These are phyloP conservation scores for Anthoscopus minutus DNA, from an alignment of 2,113 vertebrate species.

Conservation along the genomic window DNA sequence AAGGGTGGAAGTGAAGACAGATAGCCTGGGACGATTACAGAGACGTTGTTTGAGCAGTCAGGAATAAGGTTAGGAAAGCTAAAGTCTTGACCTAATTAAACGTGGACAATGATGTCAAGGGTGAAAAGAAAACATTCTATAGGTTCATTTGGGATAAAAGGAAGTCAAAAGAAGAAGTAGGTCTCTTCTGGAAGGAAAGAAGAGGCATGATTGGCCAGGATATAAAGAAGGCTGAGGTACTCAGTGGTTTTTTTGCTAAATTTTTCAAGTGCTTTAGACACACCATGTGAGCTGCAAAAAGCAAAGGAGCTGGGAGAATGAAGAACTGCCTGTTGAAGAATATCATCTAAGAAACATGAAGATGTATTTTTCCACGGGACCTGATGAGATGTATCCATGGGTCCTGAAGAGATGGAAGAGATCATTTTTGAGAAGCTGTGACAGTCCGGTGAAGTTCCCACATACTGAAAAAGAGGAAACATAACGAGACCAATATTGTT, in stretches of 20 bases:
- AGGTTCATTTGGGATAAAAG: background rate
- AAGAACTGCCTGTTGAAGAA: background rate
- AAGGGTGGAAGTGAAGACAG: background rate
- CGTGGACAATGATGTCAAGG: background rate
- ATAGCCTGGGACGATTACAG: background rate
- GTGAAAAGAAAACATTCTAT: background rate
- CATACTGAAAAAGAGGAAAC: background rate
- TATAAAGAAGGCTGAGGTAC: background rate
- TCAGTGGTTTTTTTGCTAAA: background rate
- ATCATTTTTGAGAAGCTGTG: background rate
- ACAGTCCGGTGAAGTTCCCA: background rate
- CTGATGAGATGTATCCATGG: background rate
- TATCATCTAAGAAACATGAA: background rate
- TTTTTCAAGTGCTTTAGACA: background rate
- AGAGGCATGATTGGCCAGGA: background rate
- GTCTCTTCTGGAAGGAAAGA: background rate
- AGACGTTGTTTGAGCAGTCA: background rate
- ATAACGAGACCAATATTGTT: rapidly evolving
- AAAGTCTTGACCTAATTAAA: background rate
- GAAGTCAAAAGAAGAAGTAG: background rate
- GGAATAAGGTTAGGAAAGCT: background rate
- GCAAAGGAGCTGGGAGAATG: background rate
- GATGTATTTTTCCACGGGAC: background rate
- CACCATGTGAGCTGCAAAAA: background rate
- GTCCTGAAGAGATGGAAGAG: background rate